These are phyloP conservation scores for Cathartes aura DNA, from an alignment of 2,113 vertebrate genomes.

Conservation along the genomic window DNA sequence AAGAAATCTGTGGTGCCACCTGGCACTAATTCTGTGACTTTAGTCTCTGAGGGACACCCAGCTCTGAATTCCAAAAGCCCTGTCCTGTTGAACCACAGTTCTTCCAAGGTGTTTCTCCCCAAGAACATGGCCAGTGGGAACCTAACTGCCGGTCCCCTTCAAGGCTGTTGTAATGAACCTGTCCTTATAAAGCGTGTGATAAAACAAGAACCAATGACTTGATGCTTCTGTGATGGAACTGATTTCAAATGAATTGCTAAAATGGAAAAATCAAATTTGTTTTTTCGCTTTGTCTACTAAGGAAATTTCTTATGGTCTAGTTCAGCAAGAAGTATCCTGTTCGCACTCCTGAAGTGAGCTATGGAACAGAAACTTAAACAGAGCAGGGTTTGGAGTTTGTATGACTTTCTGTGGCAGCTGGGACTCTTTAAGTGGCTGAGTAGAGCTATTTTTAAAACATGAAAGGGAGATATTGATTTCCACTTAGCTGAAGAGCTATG, in stretches of 20 bases:
- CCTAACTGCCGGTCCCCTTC: not conserved
- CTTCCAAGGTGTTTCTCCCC: not conserved
- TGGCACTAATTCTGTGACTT: slow-evolving; percentile 3
- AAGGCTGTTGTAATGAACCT: not conserved
- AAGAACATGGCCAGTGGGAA: not conserved
- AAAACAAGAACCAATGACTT: slow-evolving; percentile 59
- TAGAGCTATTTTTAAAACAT: not conserved
- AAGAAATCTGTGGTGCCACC: not conserved
- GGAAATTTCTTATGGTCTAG: not conserved
- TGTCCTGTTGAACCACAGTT: not conserved
- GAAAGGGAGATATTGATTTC: not conserved
- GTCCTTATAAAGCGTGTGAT: slow-evolving; percentile 20
- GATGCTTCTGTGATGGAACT: slow-evolving; percentile 6
- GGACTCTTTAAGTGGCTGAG: not conserved
- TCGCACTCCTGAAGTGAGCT: not conserved
- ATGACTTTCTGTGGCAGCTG: slow-evolving; percentile 8
- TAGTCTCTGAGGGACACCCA: not conserved
- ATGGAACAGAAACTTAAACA: slow-evolving; percentile 1
- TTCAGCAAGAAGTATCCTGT: slow-evolving; percentile 22
- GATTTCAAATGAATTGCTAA: not conserved
- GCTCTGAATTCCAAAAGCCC: slow-evolving; percentile 6
- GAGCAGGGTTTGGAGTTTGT: slow-evolving; percentile 11
- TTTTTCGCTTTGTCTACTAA: not conserved
- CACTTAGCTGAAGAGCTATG: not conserved
- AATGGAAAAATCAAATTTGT: not conserved